Evolutionary conservation across 2,113 vertebrate genomes (phyloP).

Genomic region (Pseudonaja textilis): DNA sequence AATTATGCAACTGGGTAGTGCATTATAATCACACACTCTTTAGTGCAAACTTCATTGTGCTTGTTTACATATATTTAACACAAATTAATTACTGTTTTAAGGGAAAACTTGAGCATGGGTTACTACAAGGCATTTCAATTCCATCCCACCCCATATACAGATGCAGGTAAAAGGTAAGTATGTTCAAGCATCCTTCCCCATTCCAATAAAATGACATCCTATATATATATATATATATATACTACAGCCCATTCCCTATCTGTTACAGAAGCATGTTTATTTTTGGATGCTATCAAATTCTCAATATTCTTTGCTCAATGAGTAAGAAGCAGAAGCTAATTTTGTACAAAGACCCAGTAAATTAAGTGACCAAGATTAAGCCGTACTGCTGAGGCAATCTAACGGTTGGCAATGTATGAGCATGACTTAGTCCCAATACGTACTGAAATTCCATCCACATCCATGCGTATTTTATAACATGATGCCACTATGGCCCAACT

Average conservation of each 20-base stretch:
- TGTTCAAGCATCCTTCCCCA: neutral
- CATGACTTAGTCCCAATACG: neutral
- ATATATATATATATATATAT: constrained; percentile 30
- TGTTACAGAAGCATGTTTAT: constrained; percentile 41
- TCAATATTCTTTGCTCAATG: constrained; percentile 36
- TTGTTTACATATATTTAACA: constrained; percentile 64
- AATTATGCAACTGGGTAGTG: constrained; percentile 73
- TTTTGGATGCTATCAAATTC: constrained; percentile 50
- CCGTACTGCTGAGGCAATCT: neutral
- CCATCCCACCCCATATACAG: neutral
- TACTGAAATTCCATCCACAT: constrained; percentile 16
- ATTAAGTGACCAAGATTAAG: constrained; percentile 12
- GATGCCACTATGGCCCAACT: constrained; percentile 1
- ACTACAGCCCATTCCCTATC: constrained; percentile 28
- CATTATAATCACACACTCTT: constrained; percentile 71
- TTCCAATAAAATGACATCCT: constrained; percentile 50
- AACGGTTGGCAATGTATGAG: neutral
- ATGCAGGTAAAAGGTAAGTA: neutral
- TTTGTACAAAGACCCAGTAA: constrained; percentile 41
- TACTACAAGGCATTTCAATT: constrained; percentile 25
- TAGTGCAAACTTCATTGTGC: constrained; percentile 75
- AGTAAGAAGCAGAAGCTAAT: constrained; percentile 51
- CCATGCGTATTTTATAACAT: constrained; percentile 23
- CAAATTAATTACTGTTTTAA: constrained; percentile 55
- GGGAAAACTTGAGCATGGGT: constrained; percentile 57